Base-by-base conservation (phyloP, 1,140 invertebrate species). In the Periplaneta americana region DNA sequence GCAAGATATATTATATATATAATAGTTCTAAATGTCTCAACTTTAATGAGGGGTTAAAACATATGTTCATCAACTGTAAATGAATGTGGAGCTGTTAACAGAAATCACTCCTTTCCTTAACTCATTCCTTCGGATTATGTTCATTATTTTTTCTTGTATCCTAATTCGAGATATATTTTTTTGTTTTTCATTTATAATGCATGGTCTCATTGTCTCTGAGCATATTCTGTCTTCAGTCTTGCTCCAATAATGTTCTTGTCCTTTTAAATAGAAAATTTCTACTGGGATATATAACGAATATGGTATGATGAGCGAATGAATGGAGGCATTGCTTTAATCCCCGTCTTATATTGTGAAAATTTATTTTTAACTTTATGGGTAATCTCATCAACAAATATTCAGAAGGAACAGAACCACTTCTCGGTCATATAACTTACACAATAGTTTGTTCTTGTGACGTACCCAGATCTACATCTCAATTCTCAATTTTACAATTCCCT, bases 21-120 rank as follows among this genome's bases (percentile, higher is more conserved):
- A 78, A 78, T 78, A 36, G 35, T 78, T 78, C 76, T 78, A 28
- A 39, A 76, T 36, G 36, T 78, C 36, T 36, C 34, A 36, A 22
- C 36, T 78, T 78, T 36, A 36, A 36, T 22, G 11, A 36, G 76
- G 76, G 76, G 34, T 78, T 34, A 35, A 78, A 78, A 13, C 10
- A 33, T 18, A 35, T 78, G 34, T 78, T 15, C n/a, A 77, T 18
- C 18, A 78, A 35, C 35, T 34, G 34, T 35, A 78, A 35, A 78
- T 78, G 35, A 78, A 37, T 78, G 76, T 35, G 22, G 18, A 35
- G 18, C 33, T 35, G 33, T 35, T n/a, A 28, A 78, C 28, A 18
- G 28, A 78, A 78, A 78, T n/a, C 34, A 34, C 76, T 34, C 35
- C 76, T 35, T 78, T 78, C 76, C 76, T 35, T 78, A 13, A 35